Percentiles rank a stretch among this genome's conserved stretches.
Evolutionary conservation across 2,888 invertebrate species (phyloP).

Genomic region (Azorinus chamasolen): DNA sequence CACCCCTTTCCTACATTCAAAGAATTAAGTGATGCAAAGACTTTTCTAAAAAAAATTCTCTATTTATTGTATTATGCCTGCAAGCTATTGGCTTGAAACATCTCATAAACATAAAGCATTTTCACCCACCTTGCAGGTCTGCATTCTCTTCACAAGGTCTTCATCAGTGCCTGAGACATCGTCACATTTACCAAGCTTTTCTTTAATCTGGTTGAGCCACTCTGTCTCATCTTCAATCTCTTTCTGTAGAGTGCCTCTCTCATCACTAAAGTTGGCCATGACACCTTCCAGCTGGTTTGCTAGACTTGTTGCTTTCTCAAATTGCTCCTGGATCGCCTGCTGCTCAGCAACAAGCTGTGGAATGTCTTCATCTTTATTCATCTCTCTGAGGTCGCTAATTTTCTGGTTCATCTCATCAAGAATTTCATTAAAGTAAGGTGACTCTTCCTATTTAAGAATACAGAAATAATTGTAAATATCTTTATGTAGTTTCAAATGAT

Average conservation of each 20-base stretch:
- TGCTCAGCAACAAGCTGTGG: conserved; percentile 86
- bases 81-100: too few species aligned
- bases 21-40: too few species aligned
- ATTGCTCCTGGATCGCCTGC: conserved; percentile 87
- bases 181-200: conserved; percentile 80
- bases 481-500: too few species aligned
- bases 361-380: conserved; percentile 91
- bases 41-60: too few species aligned
- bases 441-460: conserved; percentile 88
- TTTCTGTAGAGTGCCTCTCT: conserved; percentile 79
- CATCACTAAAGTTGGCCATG: conserved; percentile 90
- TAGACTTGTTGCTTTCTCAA: conserved; percentile 91
- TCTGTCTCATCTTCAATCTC: conserved; percentile 79
- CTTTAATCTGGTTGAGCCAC: conserved; percentile 79
- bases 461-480: not conserved
- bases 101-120: too few species aligned
- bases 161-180: conserved; percentile 91
- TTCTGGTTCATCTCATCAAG: conserved; percentile 93
- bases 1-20: too few species aligned
- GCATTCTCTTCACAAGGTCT: conserved; percentile 93
- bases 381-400: conserved; percentile 92
- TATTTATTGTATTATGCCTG: too few species aligned
- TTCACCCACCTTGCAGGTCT: conserved; percentile 89
- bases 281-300: conserved; percentile 92
- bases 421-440: conserved; percentile 92